A percentile compares a stretch with the other conserved stretches of the same genome.
phyloP scores from a whole-genome alignment of 2,888 invertebrate genomes.

The Microdon myrmicae region DNA sequence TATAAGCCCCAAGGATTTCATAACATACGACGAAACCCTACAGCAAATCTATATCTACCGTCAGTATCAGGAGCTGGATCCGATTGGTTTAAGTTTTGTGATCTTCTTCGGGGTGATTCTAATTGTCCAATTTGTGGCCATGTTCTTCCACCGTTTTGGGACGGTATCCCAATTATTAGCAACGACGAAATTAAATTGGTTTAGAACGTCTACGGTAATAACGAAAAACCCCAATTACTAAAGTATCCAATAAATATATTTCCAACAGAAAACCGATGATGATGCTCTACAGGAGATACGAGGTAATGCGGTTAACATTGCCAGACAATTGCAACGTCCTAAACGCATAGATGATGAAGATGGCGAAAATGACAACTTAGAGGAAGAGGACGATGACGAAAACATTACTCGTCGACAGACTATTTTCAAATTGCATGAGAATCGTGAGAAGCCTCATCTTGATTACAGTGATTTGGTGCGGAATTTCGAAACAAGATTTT shows the following conservation, averaged over 20 bases:
- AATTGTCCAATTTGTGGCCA: constrained; percentile 77
- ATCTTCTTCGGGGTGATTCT: constrained; percentile 77
- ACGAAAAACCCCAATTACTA: background rate
- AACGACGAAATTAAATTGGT: constrained; percentile 72
- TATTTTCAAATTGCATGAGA: constrained; percentile 61
- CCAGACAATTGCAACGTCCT: constrained; percentile 69
- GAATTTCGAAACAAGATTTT: constrained; percentile 63
- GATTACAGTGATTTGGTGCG: constrained; percentile 65
- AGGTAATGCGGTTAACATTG: constrained; percentile 73
- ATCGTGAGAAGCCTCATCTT: constrained; percentile 56
- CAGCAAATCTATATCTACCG: constrained; percentile 69
- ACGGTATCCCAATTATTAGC: constrained; percentile 81
- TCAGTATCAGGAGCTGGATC: constrained; percentile 75
- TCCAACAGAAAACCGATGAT: constrained; percentile 47
- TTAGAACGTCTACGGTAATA: constrained; percentile 57
- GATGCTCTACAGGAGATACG: constrained; percentile 69
- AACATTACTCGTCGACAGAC: constrained; percentile 60
- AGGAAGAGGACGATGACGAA: constrained; percentile 52
- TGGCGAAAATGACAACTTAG: constrained; percentile 47
- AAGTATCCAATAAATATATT: background rate
- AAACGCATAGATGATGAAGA: constrained; percentile 63
- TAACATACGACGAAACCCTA: constrained; percentile 67
- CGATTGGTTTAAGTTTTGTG: constrained; percentile 80
- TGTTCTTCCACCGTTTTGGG: constrained; percentile 80
- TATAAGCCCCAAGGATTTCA: constrained; percentile 70